Percentiles rank a stretch among this genome's conserved stretches.
phyloP scores from a whole-genome alignment of 2,888 invertebrate genomes.

The Trisateles emortualis region DNA sequence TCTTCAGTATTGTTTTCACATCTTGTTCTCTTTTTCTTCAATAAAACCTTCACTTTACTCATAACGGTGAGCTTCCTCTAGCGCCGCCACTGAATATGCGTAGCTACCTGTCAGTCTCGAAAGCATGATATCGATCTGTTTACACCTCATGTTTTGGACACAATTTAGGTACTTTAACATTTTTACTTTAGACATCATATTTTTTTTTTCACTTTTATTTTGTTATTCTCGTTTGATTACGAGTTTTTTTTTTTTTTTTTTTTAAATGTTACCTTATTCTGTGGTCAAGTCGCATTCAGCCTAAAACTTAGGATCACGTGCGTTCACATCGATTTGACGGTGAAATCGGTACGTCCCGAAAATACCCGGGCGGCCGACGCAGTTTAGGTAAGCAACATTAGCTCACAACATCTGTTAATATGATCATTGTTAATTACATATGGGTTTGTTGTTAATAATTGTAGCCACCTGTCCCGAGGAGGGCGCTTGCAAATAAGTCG shows the following conservation, averaged over 20 bases:
- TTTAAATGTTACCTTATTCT: conserved; percentile 49
- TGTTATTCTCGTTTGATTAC: conserved; percentile 36
- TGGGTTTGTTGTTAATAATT: conserved; percentile 86
- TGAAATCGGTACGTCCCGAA: conserved; percentile 75
- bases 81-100: conserved; percentile 24
- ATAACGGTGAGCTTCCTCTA: background rate
- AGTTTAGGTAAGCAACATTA: conserved; percentile 82
- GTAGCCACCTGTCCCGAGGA: conserved; percentile 96
- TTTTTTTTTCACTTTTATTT: conserved; percentile 33
- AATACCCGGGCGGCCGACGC: conserved; percentile 85
- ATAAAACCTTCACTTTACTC: background rate
- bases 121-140: conserved; percentile 78
- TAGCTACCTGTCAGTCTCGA: conserved; percentile 49
- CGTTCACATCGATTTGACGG: conserved; percentile 69
- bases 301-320: conserved; percentile 69
- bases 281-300: conserved; percentile 54
- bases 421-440: conserved; percentile 87
- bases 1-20: background rate
- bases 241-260: conserved; percentile 34
- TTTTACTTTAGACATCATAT: conserved; percentile 37
- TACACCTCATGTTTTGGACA: conserved; percentile 73
- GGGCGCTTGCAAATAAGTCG: conserved; percentile 97
- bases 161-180: conserved; percentile 52
- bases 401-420: conserved; percentile 87
- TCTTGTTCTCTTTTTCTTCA: background rate